Percentiles rank a stretch among this genome's conserved stretches.
phyloP scores from a whole-genome alignment of 2,797 vertebrate genomes.

The Malurus leucopterus region DNA sequence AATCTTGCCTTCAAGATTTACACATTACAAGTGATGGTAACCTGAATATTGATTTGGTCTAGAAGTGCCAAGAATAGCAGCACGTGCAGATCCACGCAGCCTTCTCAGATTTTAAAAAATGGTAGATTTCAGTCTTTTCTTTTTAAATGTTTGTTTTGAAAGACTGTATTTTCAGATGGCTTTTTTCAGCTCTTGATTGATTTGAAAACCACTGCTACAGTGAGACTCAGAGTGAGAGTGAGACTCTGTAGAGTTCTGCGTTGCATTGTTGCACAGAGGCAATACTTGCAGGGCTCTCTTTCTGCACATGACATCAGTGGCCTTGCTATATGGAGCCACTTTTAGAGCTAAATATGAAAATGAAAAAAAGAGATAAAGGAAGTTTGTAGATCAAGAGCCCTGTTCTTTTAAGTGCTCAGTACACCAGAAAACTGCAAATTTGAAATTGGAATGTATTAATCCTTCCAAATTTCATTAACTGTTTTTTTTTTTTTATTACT shows the following conservation, averaged over 20 bases:
- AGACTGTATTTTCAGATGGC: neutral
- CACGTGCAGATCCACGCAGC: neutral
- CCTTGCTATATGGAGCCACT: neutral
- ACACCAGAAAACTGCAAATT: neutral
- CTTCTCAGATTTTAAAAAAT: neutral
- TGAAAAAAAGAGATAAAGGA: neutral
- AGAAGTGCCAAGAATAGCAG: neutral
- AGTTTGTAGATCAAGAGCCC: neutral
- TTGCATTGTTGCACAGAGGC: neutral
- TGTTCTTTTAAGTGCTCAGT: neutral
- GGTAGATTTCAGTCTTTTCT: neutral
- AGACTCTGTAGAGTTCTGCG: neutral
- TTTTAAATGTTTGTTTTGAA: neutral
- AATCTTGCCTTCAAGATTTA: neutral
- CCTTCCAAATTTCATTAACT: neutral
- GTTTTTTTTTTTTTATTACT: neutral
- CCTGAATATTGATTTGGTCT: neutral
- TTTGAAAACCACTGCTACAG: neutral
- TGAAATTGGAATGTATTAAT: neutral
- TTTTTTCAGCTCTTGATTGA: neutral
- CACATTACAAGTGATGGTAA: neutral
- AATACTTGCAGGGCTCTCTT: neutral
- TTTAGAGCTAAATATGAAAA: neutral
- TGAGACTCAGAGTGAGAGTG: too few relatives aligned
- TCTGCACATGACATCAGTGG: neutral